These are phyloP conservation scores for Centropus unirufus DNA, from an alignment of 2,113 vertebrate species.

Conservation along the genomic window DNA sequence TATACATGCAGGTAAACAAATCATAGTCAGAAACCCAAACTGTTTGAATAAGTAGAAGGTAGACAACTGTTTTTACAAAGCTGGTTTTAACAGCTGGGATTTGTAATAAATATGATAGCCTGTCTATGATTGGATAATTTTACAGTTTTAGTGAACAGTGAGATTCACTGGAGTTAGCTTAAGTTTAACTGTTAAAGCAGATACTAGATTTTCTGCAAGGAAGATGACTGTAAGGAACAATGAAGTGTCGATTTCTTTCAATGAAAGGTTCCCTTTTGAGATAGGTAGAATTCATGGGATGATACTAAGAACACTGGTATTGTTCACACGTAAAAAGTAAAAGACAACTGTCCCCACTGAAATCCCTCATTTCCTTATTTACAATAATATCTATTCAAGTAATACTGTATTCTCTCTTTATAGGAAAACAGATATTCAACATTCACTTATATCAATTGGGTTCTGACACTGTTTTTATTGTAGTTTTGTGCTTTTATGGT, in stretches of 20 bases:
- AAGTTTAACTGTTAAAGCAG: neutral
- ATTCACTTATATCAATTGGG: neutral
- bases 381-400: neutral
- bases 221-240: neutral
- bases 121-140: neutral
- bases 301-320: neutral
- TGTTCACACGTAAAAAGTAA: neutral
- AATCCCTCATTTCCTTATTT: neutral
- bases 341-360: neutral
- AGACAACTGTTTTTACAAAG: neutral
- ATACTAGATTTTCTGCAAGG: neutral
- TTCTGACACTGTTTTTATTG: neutral
- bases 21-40: neutral
- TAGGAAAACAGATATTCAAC: neutral
- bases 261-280: neutral
- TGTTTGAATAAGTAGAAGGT: neutral
- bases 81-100: neutral
- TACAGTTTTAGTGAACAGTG: neutral
- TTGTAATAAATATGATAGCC: neutral
- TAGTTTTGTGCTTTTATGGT: neutral
- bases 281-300: neutral
- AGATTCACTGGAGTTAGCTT: neutral
- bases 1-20: slow-evolving; percentile 11
- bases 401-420: neutral
- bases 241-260: neutral